Percentiles rank a stretch among this genome's conserved stretches.
Evolutionary conservation across 2,888 invertebrate species (phyloP).

Genomic region (Phlogophora meticulosa): DNA sequence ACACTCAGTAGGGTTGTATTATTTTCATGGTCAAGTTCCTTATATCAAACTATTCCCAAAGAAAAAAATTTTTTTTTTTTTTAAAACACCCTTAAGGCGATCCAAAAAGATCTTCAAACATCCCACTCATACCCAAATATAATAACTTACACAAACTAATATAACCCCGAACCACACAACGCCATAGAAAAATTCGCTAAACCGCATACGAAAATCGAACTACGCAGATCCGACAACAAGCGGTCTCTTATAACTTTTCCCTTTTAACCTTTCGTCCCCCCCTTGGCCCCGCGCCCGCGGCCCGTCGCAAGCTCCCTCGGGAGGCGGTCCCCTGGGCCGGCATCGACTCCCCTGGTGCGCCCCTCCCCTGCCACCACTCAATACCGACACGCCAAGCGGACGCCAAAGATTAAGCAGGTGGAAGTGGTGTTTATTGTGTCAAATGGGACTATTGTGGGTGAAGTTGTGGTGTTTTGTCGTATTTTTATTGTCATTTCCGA

Average conservation of each 20-base stretch:
- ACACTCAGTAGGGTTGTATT: too few species aligned
- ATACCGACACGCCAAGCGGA: slow-evolving; percentile 90
- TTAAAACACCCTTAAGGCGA: background rate
- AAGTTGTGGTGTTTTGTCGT: background rate
- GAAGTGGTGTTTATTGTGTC: slow-evolving; percentile 56
- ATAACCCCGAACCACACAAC: slow-evolving; percentile 42
- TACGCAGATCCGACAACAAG: slow-evolving; percentile 88
- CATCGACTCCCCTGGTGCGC: slow-evolving; percentile 84
- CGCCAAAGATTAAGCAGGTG: slow-evolving; percentile 83
- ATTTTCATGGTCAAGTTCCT: background rate
- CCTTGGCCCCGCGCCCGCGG: slow-evolving; percentile 69
- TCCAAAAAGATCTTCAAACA: background rate
- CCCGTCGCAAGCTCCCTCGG: slow-evolving; percentile 82
- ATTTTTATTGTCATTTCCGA: background rate
- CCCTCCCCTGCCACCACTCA: slow-evolving; percentile 88
- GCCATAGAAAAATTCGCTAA: slow-evolving; percentile 70
- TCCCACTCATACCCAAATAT: slow-evolving; percentile 17
- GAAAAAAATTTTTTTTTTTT: too few species aligned
- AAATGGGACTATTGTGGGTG: slow-evolving; percentile 38
- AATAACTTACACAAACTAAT: slow-evolving; percentile 38
- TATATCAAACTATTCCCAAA: background rate
- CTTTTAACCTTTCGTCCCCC: slow-evolving; percentile 89
- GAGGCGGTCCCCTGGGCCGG: slow-evolving; percentile 91
- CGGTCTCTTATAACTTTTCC: slow-evolving; percentile 91
- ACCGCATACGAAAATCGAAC: slow-evolving; percentile 86